Percentiles rank a stretch among this genome's conserved stretches.
Evolutionary conservation across 1,140 invertebrate species (phyloP).

Genomic region (Aphidius gifuensis): DNA sequence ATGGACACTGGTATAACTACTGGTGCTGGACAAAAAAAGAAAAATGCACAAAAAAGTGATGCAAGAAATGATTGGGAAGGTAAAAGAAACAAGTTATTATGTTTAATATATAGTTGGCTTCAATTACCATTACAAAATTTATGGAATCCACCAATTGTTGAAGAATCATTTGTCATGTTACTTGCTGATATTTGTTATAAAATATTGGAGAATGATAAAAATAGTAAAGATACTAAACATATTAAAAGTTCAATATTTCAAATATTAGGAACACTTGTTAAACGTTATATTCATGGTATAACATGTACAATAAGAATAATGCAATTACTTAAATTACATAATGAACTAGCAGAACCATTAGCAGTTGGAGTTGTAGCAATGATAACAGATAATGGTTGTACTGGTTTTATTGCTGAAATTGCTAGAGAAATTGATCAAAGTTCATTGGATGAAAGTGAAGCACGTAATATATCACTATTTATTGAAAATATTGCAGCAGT

Average conservation of each 20-base stretch:
- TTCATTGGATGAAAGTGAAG: conserved; percentile 60
- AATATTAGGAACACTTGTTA: conserved; percentile 77
- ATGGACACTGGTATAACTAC: conserved; percentile 35
- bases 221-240: conserved; percentile 27
- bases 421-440: conserved; percentile 68
- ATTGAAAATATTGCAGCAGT: conserved; percentile 67
- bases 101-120: conserved; percentile 63
- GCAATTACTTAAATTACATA: conserved; percentile 72
- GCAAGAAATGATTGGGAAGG: conserved; percentile 58
- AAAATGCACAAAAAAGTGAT: conserved; percentile 40
- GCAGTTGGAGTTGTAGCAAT: conserved; percentile 66
- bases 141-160: conserved; percentile 78
- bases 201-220: conserved; percentile 65
- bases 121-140: conserved; percentile 70
- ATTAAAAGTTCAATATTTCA: conserved; percentile 51
- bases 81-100: conserved; percentile 61
- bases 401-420: conserved; percentile 67
- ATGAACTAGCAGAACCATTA: conserved; percentile 67
- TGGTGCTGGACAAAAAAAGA: conserved; percentile 42
- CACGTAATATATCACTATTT: conserved; percentile 65
- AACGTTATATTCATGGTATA: conserved; percentile 75
- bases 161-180: conserved; percentile 71
- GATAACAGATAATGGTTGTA: conserved; percentile 62
- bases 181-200: conserved; percentile 73
- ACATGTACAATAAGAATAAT: conserved; percentile 66